Evolutionary conservation across 2,113 vertebrate species (phyloP), one percentile per base, ranked within the genome.

Genomic region (Oncorhynchus masou): DNA sequence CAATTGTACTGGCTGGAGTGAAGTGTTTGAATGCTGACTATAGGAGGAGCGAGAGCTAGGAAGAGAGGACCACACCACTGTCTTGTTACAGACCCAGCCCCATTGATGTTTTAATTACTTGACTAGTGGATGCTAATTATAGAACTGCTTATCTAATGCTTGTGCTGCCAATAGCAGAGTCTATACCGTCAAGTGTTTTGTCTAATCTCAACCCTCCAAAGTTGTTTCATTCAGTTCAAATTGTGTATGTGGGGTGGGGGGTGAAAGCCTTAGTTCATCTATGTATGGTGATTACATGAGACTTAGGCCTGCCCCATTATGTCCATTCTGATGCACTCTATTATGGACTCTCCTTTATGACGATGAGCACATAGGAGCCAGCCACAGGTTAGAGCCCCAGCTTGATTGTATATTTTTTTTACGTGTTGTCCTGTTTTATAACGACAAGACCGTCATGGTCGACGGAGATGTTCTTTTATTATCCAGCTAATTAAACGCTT

Each of bases 41-140:
- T 1, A 31, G 27, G 15, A 25, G 24, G 65, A 68, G 27, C 1
- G 7, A 25, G 62, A 68, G 68, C 39, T 39, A 45, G 39, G n/a
- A 8, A 22, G 34, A 69, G 31, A 34, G 67, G 68, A n/a, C 31
- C 20, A 69, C 8, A n/a, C 67, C 34, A 29, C 19, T 69, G 16
- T 68, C 67, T 69, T 69, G 68, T 69, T 69, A 69, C 68, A 69
- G 31, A 20, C 19, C 9, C 4, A 69, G 20, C 68, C 9, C 34
- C 83, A 91, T 89, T 89, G 90, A 91, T 86, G 88, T 90, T 92
- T 92, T 92, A 91, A 93, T 93, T 90, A 91, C 88, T 90, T 87
- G 82, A 92, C 87, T 91, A 87, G 88, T 91, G 87, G 88, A 87
- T 88, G 90, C 89, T 92, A 93, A 93, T 93, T 90, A 86, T 91